Conservation (phyloP, 1,140 invertebrate genomes). For the Pseudomyrmex gracilis region DNA sequence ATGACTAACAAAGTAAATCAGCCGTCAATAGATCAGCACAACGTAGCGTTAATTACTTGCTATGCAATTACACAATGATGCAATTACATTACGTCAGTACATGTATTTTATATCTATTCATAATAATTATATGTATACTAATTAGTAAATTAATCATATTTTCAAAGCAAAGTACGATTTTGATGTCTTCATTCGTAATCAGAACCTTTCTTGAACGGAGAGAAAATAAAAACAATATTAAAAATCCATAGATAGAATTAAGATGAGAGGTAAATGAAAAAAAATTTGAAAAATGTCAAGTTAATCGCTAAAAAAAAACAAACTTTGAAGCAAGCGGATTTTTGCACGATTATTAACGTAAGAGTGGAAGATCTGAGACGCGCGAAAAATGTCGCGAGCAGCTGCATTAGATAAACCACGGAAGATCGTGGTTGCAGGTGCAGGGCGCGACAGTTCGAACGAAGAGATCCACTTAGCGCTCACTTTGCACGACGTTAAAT, state of each 20-base stretch:
- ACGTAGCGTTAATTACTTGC: not conserved
- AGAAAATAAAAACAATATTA: not conserved
- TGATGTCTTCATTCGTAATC: not conserved
- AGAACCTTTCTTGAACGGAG: not conserved
- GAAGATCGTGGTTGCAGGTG: slow-evolving; percentile 60
- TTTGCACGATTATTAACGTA: no score
- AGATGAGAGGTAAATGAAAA: not conserved
- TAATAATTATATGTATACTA: no score
- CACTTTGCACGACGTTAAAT: slow-evolving; percentile 70
- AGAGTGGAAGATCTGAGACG: not conserved
- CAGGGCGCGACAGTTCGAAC: slow-evolving; percentile 43
- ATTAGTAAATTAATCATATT: no score
- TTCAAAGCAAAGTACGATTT: no score
- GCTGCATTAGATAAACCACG: slow-evolving; percentile 36
- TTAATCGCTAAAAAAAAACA: no score
- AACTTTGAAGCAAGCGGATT: no score
- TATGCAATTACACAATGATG: not conserved
- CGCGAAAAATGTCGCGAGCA: slow-evolving; percentile 32
- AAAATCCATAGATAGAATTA: not conserved
- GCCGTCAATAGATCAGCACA: not conserved
- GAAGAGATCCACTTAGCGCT: slow-evolving; percentile 73
- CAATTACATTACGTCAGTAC: not conserved
- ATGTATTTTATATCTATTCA: not conserved
- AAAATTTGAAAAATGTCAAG: not conserved
- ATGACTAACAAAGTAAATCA: slow-evolving; percentile 21